A percentile compares a stretch with the other conserved stretches of the same genome.
phyloP scores from a whole-genome alignment of 2,888 invertebrate genomes.

The Rotaria magnacalcarata region DNA sequence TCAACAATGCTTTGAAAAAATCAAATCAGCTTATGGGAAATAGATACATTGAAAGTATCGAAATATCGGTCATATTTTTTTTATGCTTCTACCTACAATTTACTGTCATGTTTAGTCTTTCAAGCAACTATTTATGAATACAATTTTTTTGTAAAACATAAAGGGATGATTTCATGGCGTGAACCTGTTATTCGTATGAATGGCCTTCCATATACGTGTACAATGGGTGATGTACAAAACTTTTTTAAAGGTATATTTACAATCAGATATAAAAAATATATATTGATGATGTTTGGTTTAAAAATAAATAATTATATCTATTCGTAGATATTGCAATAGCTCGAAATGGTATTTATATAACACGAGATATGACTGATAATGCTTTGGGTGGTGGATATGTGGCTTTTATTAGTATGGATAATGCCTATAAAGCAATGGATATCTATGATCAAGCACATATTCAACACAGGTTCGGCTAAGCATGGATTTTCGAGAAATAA shows the following conservation, averaged over 20 bases:
- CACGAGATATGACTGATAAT: not conserved
- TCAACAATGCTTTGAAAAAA: not conserved
- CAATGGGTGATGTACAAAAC: not conserved
- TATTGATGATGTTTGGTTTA: no score
- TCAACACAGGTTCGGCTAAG: conserved; percentile 7
- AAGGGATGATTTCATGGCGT: not conserved
- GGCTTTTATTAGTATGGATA: conserved; percentile 20
- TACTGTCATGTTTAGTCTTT: not conserved
- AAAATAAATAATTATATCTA: not conserved
- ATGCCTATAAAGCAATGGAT: conserved; percentile 22
- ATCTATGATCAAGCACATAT: not conserved
- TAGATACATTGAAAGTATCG: not conserved
- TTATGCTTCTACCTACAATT: no score
- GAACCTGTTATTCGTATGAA: conserved; percentile 17
- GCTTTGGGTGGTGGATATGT: conserved; percentile 23
- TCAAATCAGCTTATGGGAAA: not conserved
- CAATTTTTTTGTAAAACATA: not conserved
- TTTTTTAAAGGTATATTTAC: no score
- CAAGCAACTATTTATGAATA: not conserved
- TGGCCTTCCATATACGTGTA: not conserved
- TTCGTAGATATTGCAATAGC: conserved; percentile 17
- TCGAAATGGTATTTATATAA: conserved; percentile 15
- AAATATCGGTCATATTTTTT: no score
- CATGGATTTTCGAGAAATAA: not conserved
- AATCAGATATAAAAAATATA: no score